Percentiles rank a stretch among this genome's conserved stretches.
phyloP scores from a whole-genome alignment of 2,113 vertebrate genomes.

The Salvator merianae region DNA sequence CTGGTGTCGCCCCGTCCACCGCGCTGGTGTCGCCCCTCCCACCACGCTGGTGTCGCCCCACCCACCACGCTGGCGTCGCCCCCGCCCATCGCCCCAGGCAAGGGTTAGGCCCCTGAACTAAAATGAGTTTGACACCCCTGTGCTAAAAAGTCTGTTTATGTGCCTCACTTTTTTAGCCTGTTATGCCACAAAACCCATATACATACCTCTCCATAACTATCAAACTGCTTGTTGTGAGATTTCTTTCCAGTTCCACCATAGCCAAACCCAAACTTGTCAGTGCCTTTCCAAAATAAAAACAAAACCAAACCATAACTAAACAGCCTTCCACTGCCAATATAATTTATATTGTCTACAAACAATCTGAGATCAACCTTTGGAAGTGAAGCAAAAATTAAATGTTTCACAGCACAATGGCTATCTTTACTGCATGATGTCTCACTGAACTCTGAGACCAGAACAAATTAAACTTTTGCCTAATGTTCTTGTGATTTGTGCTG shows the following conservation, averaged over 20 bases:
- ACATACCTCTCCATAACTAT: conserved; percentile 95
- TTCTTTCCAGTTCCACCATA: conserved; percentile 99
- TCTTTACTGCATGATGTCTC: too few species aligned
- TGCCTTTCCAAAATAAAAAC: conserved; percentile 77
- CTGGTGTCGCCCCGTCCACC: too few species aligned
- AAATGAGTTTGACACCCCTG: too few species aligned
- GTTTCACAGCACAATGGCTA: neutral
- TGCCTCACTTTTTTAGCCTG: too few species aligned
- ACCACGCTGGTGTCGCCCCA: too few species aligned
- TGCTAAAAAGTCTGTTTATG: too few species aligned
- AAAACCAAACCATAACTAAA: neutral
- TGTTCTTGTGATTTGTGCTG: neutral
- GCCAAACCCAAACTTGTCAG: conserved; percentile 95
- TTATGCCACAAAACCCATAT: neutral
- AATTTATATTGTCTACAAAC: neutral
- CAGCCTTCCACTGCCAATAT: neutral
- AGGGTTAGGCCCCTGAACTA: too few species aligned
- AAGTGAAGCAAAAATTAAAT: neutral
- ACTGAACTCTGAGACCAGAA: neutral
- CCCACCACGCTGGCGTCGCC: too few species aligned
- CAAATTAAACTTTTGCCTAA: neutral
- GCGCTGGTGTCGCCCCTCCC: too few species aligned
- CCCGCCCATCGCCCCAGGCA: too few species aligned
- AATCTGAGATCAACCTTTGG: neutral
- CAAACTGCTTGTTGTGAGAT: conserved; percentile 98